Conservation (phyloP, 2,113 vertebrate species). For the Alouatta palliata region DNA sequence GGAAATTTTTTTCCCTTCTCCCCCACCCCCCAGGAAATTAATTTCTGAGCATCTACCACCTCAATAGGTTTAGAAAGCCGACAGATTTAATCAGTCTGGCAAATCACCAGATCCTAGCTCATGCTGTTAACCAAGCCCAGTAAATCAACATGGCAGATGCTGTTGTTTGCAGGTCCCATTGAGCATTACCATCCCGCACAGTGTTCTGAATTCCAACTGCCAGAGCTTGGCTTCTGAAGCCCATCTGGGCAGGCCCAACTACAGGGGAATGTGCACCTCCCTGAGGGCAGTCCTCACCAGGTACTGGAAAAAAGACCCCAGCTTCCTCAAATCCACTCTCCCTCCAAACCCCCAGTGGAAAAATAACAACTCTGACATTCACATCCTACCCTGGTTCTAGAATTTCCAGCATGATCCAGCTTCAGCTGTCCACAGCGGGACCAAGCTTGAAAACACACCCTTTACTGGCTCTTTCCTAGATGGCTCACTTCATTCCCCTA, state of each 20-base stretch:
- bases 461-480: not conserved
- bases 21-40: not conserved
- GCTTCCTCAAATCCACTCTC: not conserved
- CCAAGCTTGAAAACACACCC: not conserved
- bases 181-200: not conserved
- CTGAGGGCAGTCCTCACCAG: too few species aligned
- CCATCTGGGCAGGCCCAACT: not conserved
- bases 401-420: not conserved
- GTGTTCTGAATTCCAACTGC: not conserved
- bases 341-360: too few species aligned
- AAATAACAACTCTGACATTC: not conserved
- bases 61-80: not conserved
- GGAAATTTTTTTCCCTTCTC: not conserved
- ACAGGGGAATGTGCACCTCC: not conserved
- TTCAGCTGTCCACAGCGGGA: not conserved
- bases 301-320: not conserved
- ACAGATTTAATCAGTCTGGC: not conserved
- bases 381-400: not conserved
- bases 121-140: not conserved
- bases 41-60: not conserved
- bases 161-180: not conserved
- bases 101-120: not conserved
- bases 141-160: not conserved
- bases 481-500: not conserved
- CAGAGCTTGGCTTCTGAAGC: not conserved